Base-by-base conservation (phyloP, 2,797 vertebrate species). In the Eulemur coronatus region DNA sequence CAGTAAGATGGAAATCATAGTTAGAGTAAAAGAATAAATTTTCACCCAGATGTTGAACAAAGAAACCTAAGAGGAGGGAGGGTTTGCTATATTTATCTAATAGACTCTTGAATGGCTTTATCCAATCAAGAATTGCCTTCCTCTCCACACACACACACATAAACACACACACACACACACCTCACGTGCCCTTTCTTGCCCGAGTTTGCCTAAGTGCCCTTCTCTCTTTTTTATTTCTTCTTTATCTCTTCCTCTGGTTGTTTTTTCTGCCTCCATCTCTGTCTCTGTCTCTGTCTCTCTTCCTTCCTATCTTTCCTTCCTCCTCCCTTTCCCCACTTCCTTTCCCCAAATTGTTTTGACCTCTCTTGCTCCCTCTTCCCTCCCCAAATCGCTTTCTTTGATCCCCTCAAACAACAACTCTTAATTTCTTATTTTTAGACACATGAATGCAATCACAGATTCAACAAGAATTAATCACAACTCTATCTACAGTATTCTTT, bases 1-100 rank as follows among this genome's bases (percentile, higher is more conserved):
- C 26, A 57, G 5, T 52, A 43, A 30, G 10, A 65, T 65, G 20
- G 10, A 28, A 89, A 82, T 82, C 13, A 26, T 78, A 4, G 61
- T 92, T 72, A 78, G 1, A 41, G 9, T 50, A 75, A 52, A 61
- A 46, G 3, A 89, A 72, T 72, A 57, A 43, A 92, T 79, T 94
- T 87, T 81, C 26, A 86, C 10, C 20, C 4, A 80, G 3, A 57
- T 50, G 1, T 0, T 80, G 46, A 69, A 48, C 3, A 81, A 91
- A 89, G 67, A 5, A 89, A 81, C 17, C 26, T 33, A 96, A 41
- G 41, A 7, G 4, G 3, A 73, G 13, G 11, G 5, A 86, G 26
- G 3, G 1, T 41, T 24, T 67, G 5, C 22, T 76, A 1, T 33
- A 0, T 79, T 46, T 85, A 75, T 26, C 7, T 55, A 50, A 43